Base-by-base conservation (phyloP, 2,113 vertebrate genomes). In the Cricetomys ansorgei region DNA sequence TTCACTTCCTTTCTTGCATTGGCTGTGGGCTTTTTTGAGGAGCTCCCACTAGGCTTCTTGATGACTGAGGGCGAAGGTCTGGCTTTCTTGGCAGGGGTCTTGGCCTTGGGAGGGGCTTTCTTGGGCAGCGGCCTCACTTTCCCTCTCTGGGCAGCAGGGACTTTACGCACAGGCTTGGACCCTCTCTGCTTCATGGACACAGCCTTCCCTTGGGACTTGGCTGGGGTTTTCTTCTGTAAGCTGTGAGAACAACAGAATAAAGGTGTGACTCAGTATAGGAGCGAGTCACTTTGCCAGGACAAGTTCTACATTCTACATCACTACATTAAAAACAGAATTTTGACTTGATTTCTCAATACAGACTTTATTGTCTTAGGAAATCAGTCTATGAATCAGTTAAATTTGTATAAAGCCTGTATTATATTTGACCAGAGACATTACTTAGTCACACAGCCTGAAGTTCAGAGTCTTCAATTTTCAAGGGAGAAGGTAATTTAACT, bases 11-110 rank as follows among this genome's bases (percentile, higher is more conserved):
- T 98, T 95, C 98, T 98, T 67, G 98, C 98, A 1, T 7, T 97
- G 76, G 98, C 94, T 59, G 94, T 94, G 19, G 99, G 98, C 89
- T 99, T 99, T 97, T 99, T 99, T 89, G 99, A 90, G 55, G 98
- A 98, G 91, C 98, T 97, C 96, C 98, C 99, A 62, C 98, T 98
- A 5, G 98, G 95, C 97, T 99, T 99, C 98, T 99, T 99, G 96
- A 99, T 98, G 5, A 98, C 98, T 6, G 99, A 93, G n/a, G 98
- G 95, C 27, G 98, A 97, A 75, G 98, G 97, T 98, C 98, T 98
- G 98, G 98, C 98, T 97, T 99, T 99, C 97, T 98, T 99, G 45
- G 98, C 97, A 21, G 99, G 98, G 53, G 98, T 98, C 97, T 98
- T 99, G 25, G 98, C 98, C 94, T 98, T 98, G 55, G 98, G 96